phyloP scores from a whole-genome alignment of 1,140 invertebrate species.

The Caenorhabditis tropicalis region DNA sequence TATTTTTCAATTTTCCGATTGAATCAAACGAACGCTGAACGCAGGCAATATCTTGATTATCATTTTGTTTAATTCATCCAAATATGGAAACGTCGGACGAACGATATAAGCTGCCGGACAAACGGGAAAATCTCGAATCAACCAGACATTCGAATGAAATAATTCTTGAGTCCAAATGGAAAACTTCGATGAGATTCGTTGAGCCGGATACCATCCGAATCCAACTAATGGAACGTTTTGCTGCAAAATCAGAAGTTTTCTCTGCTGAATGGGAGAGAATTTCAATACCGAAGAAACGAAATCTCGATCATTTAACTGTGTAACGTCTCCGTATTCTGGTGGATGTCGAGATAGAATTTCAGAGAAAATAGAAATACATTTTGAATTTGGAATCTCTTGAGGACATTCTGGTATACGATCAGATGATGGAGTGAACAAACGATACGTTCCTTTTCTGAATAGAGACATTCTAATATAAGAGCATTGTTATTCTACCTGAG shows the following conservation, averaged over 20 bases:
- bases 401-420: conserved; percentile 24
- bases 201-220: conserved; percentile 26
- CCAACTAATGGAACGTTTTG: background rate
- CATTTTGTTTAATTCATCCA: background rate
- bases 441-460: conserved; percentile 14
- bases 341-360: conserved; percentile 12
- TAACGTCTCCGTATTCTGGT: conserved; percentile 9
- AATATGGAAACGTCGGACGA: conserved; percentile 10
- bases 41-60: conserved; percentile 5
- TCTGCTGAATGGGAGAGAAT: background rate
- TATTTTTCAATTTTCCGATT: background rate
- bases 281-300: conserved; percentile 10
- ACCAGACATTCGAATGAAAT: background rate
- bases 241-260: background rate
- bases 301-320: background rate
- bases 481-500: background rate
- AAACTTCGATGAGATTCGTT: conserved; percentile 14
- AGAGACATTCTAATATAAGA: background rate
- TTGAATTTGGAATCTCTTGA: background rate
- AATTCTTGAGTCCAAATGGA: conserved; percentile 21
- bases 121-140: conserved; percentile 17
- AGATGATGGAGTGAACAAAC: conserved; percentile 8
- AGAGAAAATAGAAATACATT: conserved; percentile 1
- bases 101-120: conserved; percentile 16
- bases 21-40: background rate